Evolutionary conservation across 2,888 invertebrate species (phyloP).

Genomic region (Chalcosyrphus nemorum): DNA sequence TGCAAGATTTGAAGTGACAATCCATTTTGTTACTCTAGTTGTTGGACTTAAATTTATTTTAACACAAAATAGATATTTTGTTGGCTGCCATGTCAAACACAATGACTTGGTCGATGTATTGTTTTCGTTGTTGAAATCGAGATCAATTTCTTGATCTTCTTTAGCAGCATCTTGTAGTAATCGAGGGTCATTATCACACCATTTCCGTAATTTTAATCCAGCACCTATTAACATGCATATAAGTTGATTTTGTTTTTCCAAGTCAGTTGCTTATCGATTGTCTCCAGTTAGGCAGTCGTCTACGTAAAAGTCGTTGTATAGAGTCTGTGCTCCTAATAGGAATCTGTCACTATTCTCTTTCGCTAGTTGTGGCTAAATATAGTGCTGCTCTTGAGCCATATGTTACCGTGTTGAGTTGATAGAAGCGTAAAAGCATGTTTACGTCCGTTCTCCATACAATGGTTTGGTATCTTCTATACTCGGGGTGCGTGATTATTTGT

Average conservation of each 20-base stretch:
- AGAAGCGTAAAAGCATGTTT: conserved; percentile 21
- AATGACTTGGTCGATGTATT: conserved; percentile 7
- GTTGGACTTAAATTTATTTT: background rate
- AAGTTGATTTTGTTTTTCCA: conserved; percentile 32
- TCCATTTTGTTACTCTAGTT: background rate
- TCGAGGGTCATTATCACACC: conserved; percentile 37
- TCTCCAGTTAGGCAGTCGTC: background rate
- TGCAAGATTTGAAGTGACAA: background rate
- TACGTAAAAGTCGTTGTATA: background rate
- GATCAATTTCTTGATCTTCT: conserved; percentile 30
- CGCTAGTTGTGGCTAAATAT: background rate
- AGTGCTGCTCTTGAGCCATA: background rate
- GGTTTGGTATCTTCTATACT: conserved; percentile 66
- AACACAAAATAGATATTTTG: background rate
- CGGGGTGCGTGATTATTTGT: conserved; percentile 68
- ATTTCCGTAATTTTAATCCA: conserved; percentile 48
- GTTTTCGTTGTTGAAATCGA: conserved; percentile 30
- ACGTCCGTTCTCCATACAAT: conserved; percentile 67
- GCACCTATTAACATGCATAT: conserved; percentile 21
- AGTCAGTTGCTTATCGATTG: background rate
- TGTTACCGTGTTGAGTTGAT: conserved; percentile 14
- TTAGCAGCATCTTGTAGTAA: conserved; percentile 41
- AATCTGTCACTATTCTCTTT: too few relatives aligned
- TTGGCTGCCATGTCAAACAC: background rate
- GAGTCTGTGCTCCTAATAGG: background rate